phyloP scores from a whole-genome alignment of 2,888 invertebrate species.

The Drosophila formosana region DNA sequence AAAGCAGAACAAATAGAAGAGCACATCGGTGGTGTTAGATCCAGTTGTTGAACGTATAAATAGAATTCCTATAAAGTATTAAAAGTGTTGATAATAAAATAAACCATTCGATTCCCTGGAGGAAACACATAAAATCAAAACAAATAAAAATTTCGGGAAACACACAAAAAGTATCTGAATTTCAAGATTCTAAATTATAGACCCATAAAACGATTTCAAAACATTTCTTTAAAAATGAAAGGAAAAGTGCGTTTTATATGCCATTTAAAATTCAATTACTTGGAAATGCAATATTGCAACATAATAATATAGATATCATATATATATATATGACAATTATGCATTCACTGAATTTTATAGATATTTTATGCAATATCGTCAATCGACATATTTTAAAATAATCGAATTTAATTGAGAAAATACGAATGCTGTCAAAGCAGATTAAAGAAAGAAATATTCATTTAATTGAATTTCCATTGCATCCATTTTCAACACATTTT shows the following conservation, averaged over 20 bases:
- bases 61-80: slow-evolving; percentile 16
- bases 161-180: neutral
- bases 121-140: slow-evolving; percentile 6
- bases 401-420: neutral
- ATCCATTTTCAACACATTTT: neutral
- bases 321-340: too few species aligned
- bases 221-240: neutral
- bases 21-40: neutral
- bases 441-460: neutral
- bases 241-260: neutral
- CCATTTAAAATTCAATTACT: neutral
- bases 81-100: slow-evolving; percentile 6
- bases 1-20: neutral
- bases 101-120: slow-evolving; percentile 4
- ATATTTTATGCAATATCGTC: too few species aligned
- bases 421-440: neutral
- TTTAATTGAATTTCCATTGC: neutral
- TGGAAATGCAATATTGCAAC: too few species aligned
- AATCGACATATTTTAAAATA: too few species aligned
- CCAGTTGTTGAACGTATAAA: neutral
- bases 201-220: neutral
- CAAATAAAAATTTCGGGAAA: slow-evolving; percentile 8
- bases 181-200: neutral
- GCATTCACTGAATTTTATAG: too few species aligned
- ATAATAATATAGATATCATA: too few species aligned